These are phyloP conservation scores for Meda fulgida DNA, from an alignment of 2,797 vertebrate genomes.

Conservation along the genomic window DNA sequence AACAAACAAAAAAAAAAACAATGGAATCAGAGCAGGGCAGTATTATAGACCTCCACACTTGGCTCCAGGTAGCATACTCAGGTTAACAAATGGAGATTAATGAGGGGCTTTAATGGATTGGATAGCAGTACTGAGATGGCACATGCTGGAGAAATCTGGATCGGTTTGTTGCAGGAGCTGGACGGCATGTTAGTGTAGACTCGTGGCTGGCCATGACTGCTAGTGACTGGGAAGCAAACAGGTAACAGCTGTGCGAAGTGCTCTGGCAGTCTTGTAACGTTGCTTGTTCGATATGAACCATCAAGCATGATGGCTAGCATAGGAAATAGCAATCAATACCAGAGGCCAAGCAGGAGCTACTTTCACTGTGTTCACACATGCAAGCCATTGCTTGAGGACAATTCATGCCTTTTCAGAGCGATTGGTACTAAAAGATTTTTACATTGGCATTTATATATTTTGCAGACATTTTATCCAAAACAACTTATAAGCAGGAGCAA, in stretches of 20 bases:
- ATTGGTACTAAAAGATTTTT: background rate
- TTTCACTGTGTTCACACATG: conserved; percentile 39
- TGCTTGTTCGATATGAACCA: conserved; percentile 56
- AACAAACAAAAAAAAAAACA: conserved; percentile 61
- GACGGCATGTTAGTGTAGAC: conserved; percentile 11
- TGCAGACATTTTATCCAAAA: background rate
- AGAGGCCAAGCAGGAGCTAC: conserved; percentile 51
- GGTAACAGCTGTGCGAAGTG: conserved; percentile 29
- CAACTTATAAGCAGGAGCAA: background rate
- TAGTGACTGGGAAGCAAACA: background rate
- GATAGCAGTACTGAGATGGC: conserved; percentile 49
- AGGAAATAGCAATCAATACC: conserved; percentile 59
- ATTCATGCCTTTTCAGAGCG: conserved; percentile 20
- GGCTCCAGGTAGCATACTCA: conserved; percentile 37
- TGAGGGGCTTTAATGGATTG: conserved; percentile 57
- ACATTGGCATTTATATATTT: background rate
- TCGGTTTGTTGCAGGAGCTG: conserved; percentile 3
- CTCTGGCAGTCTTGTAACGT: conserved; percentile 17
- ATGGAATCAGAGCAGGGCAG: conserved; percentile 57
- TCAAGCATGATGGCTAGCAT: conserved; percentile 51
- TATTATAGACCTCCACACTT: conserved; percentile 10
- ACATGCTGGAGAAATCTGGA: conserved; percentile 33
- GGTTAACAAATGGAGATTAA: conserved; percentile 63
- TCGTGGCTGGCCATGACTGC: conserved; percentile 11
- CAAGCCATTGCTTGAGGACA: conserved; percentile 45